phyloP scores from a whole-genome alignment of 2,888 invertebrate genomes.

The Tipula confusa region DNA sequence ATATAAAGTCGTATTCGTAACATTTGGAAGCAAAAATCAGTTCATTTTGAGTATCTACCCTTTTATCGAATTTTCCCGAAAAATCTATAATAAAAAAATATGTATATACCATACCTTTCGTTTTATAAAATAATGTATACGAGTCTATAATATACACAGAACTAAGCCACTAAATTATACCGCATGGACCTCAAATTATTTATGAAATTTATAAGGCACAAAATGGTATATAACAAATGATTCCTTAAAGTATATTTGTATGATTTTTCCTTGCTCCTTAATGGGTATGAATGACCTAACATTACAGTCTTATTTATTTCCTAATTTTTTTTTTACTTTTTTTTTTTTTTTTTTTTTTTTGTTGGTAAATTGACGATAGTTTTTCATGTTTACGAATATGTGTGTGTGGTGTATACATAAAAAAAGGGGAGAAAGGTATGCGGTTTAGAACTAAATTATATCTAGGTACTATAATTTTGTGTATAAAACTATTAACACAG shows the following conservation, averaged over 20 bases:
- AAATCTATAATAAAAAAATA: background rate
- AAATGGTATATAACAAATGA: background rate
- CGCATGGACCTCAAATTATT: slow-evolving; percentile 20
- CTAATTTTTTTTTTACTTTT: background rate
- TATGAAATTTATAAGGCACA: background rate
- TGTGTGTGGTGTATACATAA: too few relatives aligned
- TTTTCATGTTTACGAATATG: background rate
- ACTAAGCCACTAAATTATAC: slow-evolving; percentile 20
- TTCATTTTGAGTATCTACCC: background rate
- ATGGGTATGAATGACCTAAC: background rate
- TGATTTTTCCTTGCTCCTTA: background rate
- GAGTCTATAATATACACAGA: background rate
- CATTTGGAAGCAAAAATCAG: background rate
- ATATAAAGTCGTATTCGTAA: background rate
- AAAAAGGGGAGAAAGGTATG: background rate
- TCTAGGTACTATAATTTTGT: background rate
- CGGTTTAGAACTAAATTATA: background rate
- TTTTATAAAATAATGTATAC: background rate
- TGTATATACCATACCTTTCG: background rate
- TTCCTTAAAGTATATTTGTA: background rate
- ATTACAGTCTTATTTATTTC: background rate
- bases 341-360: too few relatives aligned
- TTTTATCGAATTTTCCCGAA: background rate
- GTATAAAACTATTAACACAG: background rate
- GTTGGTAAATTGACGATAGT: background rate